A percentile compares a stretch with the other conserved stretches of the same genome.
phyloP scores from a whole-genome alignment of 2,797 vertebrate species.

The Cossypha polioptera region DNA sequence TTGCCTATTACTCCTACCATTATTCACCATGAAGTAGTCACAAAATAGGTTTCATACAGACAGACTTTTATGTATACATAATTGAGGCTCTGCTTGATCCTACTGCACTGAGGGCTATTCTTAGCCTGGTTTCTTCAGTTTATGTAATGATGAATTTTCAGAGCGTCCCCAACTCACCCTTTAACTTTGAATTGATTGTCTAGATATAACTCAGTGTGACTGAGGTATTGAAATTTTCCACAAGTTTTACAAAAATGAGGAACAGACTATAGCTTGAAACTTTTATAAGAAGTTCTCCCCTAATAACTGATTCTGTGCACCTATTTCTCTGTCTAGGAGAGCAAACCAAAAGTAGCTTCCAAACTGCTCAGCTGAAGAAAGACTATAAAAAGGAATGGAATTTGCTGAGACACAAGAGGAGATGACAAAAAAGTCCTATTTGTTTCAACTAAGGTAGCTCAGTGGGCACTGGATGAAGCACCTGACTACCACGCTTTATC shows the following conservation, averaged over 20 bases:
- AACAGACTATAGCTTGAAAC: not conserved
- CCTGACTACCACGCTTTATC: accelerated
- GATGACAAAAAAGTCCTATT: not conserved
- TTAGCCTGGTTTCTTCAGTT: constrained; percentile 13
- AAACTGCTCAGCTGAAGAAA: not conserved
- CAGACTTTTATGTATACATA: constrained; percentile 23
- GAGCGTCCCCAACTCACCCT: not conserved
- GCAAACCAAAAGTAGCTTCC: not conserved
- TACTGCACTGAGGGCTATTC: constrained; percentile 10
- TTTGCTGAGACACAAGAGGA: not conserved
- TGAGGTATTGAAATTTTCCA: not conserved
- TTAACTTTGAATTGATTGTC: constrained; percentile 3
- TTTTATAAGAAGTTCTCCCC: not conserved
- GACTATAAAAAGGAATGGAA: not conserved
- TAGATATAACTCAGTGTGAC: not conserved
- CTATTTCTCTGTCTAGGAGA: not conserved
- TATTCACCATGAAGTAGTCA: not conserved
- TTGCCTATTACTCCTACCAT: not conserved
- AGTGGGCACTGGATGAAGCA: not conserved
- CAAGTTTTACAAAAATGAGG: not conserved
- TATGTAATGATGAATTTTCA: constrained; percentile 55
- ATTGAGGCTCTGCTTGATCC: constrained; percentile 23
- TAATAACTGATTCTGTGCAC: not conserved
- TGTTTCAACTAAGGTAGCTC: not conserved
- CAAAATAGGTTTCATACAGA: not conserved